Percentiles rank a stretch among this genome's conserved stretches.
Conservation (phyloP, 2,888 invertebrate species). For the Blastobasis adustella region DNA sequence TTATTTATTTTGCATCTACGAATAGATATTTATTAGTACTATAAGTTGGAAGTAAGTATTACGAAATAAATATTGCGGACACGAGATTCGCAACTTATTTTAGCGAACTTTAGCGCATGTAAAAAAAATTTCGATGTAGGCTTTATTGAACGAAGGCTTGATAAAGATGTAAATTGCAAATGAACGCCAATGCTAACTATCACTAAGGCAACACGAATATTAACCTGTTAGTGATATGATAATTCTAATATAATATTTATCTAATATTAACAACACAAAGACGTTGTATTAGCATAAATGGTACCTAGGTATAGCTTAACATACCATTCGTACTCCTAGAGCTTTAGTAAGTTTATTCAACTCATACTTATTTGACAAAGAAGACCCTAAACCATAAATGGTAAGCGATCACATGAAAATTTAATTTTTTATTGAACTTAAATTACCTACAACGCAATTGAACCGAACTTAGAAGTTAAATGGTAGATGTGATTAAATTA, state of each 20-base stretch:
- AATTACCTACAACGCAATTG: no score
- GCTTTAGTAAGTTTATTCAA: conserved; percentile 43
- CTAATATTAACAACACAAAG: conserved; percentile 16
- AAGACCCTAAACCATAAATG: no score
- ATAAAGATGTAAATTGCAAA: no score
- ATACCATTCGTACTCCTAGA: conserved; percentile 32
- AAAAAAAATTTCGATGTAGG: background rate
- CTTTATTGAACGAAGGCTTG: no score
- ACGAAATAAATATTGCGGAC: background rate
- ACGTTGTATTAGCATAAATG: conserved; percentile 29
- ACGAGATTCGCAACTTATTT: background rate
- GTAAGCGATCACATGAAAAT: no score
- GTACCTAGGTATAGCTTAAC: conserved; percentile 34
- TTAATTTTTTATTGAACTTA: no score
- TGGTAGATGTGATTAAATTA: no score
- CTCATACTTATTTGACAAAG: background rate
- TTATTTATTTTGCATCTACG: background rate
- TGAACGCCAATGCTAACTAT: conserved; percentile 7
- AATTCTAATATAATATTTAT: conserved; percentile 44
- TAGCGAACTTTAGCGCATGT: background rate
- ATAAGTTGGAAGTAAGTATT: background rate
- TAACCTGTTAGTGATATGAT: conserved; percentile 53
- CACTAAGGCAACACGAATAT: conserved; percentile 31
- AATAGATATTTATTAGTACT: background rate
- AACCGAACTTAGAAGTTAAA: no score